Evolutionary conservation across 1,140 invertebrate species (phyloP), one percentile per base, ranked within the genome.

Genomic region (Drosophila repletoides): DNA sequence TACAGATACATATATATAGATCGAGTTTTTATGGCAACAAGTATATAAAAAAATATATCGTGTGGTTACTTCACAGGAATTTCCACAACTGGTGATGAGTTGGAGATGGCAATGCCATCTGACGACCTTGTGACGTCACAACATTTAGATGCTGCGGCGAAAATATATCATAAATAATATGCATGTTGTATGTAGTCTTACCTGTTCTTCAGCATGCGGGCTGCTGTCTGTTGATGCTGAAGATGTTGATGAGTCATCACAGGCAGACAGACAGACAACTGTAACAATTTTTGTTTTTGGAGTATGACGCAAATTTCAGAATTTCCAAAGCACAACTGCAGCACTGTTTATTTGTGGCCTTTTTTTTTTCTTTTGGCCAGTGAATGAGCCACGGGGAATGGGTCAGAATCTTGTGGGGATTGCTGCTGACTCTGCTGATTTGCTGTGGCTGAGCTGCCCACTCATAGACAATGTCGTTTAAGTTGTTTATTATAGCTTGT

Each of bases 71-170:
- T 51, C 55, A 74, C 61, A 74, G 77, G 79, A 74, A 83, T 83
- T 84, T 79, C 79, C 79, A 74, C 74, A 55, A 43, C 36, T 52
- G 49, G 7, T 31, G 3, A 7, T 5, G 6, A n/a, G n/a, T n/a
- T 5, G 10, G n/a, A 36, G 26, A 19, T 52, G 49, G 40, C 76
- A 83, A 81, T 83, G 76, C 48, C 77, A 77, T 40, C 7, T 14
- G 24, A 52, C 67, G 77, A 84, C 77, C 77, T 83, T 65, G 69
- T 84, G 79, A 84, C 79, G 79, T 74, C 79, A 84, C 71, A 49
- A 7, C 51, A 40, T 49, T 21, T 43, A 17, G 40, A 61, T 48
- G 31, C 49, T 58, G 61, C 51, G 34, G 59, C 52, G 76, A 53
- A 51, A 24, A 75, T 70, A 45, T 66, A 46, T 72, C 59, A 65